These are phyloP conservation scores for Dicrurus megarhynchus DNA, from an alignment of 2,113 vertebrate species.

Conservation along the genomic window DNA sequence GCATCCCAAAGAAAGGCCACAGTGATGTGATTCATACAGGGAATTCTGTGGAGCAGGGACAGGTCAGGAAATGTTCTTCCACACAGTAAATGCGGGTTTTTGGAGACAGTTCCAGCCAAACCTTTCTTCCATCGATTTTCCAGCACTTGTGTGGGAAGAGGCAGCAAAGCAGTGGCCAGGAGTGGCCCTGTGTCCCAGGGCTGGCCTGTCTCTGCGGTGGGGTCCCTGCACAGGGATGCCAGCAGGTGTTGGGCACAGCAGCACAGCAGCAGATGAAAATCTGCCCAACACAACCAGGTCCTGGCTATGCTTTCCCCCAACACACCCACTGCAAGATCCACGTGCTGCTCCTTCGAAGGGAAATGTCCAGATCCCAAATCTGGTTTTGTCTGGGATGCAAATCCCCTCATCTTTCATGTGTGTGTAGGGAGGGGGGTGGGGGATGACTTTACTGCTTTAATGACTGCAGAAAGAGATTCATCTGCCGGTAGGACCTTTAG, in stretches of 20 bases:
- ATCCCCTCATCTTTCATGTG: slow-evolving; percentile 14
- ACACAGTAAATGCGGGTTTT: neutral
- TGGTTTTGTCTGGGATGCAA: neutral
- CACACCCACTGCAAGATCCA: neutral
- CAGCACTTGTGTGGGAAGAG: neutral
- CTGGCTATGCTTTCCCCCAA: neutral
- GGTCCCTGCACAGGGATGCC: neutral
- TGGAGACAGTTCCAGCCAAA: neutral
- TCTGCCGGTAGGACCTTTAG: slow-evolving; percentile 17
- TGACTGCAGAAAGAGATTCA: neutral
- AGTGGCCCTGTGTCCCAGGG: neutral
- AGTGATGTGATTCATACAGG: neutral
- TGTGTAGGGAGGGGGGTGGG: neutral
- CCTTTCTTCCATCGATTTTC: neutral
- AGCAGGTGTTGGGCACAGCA: neutral
- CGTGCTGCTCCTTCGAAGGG: neutral
- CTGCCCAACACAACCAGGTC: neutral
- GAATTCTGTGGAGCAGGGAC: neutral
- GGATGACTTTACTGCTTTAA: neutral
- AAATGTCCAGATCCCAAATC: neutral
- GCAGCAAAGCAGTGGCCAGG: neutral
- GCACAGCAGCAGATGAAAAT: neutral
- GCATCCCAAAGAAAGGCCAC: neutral
- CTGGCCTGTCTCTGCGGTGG: neutral
- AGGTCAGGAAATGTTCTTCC: neutral